Conservation (phyloP, 2,797 vertebrate species). For the Liasis olivaceus region DNA sequence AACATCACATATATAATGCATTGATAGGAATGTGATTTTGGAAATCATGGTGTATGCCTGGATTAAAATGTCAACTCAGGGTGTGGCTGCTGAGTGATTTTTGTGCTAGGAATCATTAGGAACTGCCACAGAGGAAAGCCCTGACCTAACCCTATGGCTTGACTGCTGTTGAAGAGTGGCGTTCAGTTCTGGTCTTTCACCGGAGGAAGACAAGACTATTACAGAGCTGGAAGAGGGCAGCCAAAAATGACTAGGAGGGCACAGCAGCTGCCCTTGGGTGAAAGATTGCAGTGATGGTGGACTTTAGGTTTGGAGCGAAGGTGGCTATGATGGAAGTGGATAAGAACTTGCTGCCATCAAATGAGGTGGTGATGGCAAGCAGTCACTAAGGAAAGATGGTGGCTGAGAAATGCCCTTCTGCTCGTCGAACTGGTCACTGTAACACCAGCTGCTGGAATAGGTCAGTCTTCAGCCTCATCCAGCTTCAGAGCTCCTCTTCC, state of each 20-base stretch:
- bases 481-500: too few species aligned
- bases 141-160: too few species aligned
- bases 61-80: too few species aligned
- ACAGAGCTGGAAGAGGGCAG: background rate
- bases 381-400: background rate
- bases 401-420: background rate
- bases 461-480: too few species aligned
- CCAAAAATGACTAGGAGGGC: background rate
- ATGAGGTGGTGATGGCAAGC: background rate
- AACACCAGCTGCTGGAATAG: too few species aligned
- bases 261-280: background rate
- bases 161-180: too few species aligned
- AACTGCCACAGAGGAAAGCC: too few species aligned
- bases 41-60: too few species aligned
- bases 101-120: too few species aligned
- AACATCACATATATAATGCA: too few species aligned
- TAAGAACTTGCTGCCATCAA: background rate
- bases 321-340: background rate
- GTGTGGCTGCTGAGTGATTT: too few species aligned
- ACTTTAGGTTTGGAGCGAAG: background rate
- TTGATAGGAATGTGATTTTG: too few species aligned
- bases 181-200: background rate
- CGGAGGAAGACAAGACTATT: background rate
- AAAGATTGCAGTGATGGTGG: background rate
- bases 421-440: background rate